Evolutionary conservation across 1,140 invertebrate genomes (phyloP).

Genomic region (Tetraneura akinire): DNA sequence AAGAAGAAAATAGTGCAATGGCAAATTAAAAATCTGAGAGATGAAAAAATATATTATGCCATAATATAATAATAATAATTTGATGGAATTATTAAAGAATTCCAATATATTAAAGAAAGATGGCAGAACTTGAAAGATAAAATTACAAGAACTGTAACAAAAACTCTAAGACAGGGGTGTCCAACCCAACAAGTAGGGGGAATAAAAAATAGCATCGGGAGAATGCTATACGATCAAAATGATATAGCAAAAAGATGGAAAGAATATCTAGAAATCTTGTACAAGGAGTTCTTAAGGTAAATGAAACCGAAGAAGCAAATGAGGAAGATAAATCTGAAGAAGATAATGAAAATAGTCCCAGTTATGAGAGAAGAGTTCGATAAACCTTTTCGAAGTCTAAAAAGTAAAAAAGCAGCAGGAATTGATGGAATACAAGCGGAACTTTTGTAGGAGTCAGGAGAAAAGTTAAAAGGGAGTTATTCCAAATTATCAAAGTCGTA

Average conservation of each 20-base stretch:
- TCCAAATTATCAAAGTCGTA: neutral
- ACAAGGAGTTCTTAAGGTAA: constrained; percentile 8
- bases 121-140: neutral
- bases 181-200: neutral
- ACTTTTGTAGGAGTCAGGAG: constrained; percentile 25
- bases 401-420: constrained; percentile 41
- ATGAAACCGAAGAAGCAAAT: neutral
- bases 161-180: neutral
- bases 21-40: constrained; percentile 4
- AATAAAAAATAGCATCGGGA: constrained; percentile 30
- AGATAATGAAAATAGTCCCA: neutral
- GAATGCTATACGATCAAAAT: constrained; percentile 14
- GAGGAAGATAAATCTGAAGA: constrained; percentile 7
- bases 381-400: constrained; percentile 25
- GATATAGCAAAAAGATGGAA: constrained; percentile 20
- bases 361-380: constrained; percentile 39
- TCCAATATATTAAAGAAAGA: neutral
- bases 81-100: neutral
- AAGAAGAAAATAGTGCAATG: neutral
- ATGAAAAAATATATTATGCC: neutral
- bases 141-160: neutral
- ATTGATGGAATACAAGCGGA: constrained; percentile 17
- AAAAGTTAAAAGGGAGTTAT: neutral
- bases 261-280: constrained; percentile 30
- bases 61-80: neutral